Evolutionary conservation across 2,888 invertebrate species (phyloP).

Genomic region (Trichopoda pennipes): DNA sequence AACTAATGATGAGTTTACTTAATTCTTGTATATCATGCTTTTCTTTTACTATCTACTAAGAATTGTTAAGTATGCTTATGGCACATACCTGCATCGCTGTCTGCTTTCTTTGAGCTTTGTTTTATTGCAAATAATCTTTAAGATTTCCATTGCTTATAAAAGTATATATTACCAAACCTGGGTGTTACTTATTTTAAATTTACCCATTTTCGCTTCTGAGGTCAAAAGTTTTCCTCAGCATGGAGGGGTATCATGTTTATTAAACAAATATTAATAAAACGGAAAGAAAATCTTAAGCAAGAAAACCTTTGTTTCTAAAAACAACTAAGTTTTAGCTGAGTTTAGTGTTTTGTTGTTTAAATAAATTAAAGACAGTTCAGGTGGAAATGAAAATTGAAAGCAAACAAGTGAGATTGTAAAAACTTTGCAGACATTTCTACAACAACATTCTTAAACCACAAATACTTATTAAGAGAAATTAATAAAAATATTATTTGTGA

Average conservation of each 20-base stretch:
- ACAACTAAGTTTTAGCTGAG: conserved; percentile 24
- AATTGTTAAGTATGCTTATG: neutral
- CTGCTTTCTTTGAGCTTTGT: neutral
- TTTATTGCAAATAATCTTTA: neutral
- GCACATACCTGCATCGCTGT: neutral
- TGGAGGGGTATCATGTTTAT: conserved; percentile 43
- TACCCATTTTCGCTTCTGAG: conserved; percentile 42
- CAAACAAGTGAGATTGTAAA: conserved; percentile 17
- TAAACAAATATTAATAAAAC: conserved; percentile 48
- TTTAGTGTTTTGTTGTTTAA: conserved; percentile 5
- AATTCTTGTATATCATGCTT: too few relatives aligned
- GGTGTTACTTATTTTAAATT: conserved; percentile 27
- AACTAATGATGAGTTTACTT: too few relatives aligned
- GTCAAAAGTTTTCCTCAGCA: conserved; percentile 46
- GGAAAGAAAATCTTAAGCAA: neutral
- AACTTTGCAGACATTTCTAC: conserved; percentile 61
- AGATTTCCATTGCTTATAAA: conserved; percentile 6
- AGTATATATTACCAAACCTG: neutral
- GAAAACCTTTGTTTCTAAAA: conserved; percentile 24
- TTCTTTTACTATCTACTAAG: too few relatives aligned
- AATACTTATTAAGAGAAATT: neutral
- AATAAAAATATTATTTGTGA: too few relatives aligned
- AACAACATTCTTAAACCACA: conserved; percentile 21
- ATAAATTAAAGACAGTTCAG: conserved; percentile 17
- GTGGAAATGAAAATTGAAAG: conserved; percentile 37